A percentile compares a stretch with the other conserved stretches of the same genome.
Evolutionary conservation across 1,140 invertebrate species (phyloP).

Genomic region (Cherax destructor): DNA sequence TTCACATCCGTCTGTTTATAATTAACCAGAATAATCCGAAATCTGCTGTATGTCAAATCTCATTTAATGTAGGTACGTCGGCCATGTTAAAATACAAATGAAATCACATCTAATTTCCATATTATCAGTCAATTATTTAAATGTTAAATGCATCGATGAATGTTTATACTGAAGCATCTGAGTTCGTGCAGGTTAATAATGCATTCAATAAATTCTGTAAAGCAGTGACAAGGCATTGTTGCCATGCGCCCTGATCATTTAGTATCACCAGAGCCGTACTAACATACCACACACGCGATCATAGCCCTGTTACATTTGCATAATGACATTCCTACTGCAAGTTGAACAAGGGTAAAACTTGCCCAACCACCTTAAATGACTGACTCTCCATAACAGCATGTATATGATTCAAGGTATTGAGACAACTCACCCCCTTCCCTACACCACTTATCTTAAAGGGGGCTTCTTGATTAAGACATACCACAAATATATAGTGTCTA

Average conservation of each 20-base stretch:
- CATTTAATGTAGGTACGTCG: background rate
- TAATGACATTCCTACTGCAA: slow-evolving; percentile 19
- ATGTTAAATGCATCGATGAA: too few species aligned
- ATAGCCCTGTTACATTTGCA: slow-evolving; percentile 5
- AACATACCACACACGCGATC: slow-evolving; percentile 18
- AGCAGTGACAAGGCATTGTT: background rate
- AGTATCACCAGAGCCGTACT: background rate
- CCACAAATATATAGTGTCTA: too few species aligned
- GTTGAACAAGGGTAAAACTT: slow-evolving; percentile 11
- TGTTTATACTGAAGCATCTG: too few species aligned
- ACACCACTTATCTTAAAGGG: too few species aligned
- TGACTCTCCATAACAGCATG: background rate
- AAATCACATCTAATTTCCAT: background rate
- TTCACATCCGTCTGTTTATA: too few species aligned
- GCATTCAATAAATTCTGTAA: background rate
- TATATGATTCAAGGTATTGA: background rate
- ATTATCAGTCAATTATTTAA: background rate
- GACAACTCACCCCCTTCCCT: too few species aligned
- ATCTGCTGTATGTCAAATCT: background rate
- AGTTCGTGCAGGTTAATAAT: too few species aligned
- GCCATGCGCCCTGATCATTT: background rate
- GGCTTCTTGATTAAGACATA: too few species aligned
- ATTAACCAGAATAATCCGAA: too few species aligned
- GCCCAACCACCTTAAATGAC: slow-evolving; percentile 3
- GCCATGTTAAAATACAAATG: background rate